Conservation (phyloP, 2,113 vertebrate species). For the Rhadina sibilatrix region DNA sequence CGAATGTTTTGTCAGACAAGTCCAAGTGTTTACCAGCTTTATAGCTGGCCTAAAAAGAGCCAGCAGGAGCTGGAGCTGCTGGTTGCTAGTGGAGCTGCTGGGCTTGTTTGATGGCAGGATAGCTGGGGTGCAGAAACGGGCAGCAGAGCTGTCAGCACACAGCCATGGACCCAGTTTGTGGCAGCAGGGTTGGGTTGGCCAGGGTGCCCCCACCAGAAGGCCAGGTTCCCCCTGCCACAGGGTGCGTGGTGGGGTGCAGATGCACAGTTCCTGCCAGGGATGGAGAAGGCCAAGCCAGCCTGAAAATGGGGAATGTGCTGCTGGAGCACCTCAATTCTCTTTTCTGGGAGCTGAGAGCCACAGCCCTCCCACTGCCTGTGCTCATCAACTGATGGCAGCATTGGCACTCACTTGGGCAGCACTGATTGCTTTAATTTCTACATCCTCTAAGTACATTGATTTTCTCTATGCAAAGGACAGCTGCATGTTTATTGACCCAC, state of each 20-base stretch:
- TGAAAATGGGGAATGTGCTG: not conserved
- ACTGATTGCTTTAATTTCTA: not conserved
- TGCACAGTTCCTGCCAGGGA: not conserved
- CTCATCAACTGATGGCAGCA: not conserved
- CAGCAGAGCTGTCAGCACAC: not conserved
- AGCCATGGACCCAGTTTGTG: not conserved
- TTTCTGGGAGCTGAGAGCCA: not conserved
- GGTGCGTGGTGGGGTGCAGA: not conserved
- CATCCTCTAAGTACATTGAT: not conserved
- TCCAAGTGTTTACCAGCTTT: conserved; percentile 52
- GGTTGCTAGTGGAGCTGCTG: not conserved
- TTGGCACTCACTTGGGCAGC: not conserved
- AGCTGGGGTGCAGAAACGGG: not conserved
- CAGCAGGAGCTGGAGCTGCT: not conserved
- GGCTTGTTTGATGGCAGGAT: not conserved
- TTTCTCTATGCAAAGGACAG: not conserved
- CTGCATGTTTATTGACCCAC: not conserved
- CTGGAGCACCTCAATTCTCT: not conserved
- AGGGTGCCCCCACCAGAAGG: not conserved
- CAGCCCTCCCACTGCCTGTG: not conserved
- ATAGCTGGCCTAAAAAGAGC: not conserved
- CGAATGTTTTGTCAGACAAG: conserved; percentile 7
- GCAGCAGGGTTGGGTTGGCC: not conserved
- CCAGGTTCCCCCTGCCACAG: not conserved
- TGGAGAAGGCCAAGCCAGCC: not conserved